Evolutionary conservation across 2,888 invertebrate species (phyloP).

Genomic region (Odontocolon sp.): DNA sequence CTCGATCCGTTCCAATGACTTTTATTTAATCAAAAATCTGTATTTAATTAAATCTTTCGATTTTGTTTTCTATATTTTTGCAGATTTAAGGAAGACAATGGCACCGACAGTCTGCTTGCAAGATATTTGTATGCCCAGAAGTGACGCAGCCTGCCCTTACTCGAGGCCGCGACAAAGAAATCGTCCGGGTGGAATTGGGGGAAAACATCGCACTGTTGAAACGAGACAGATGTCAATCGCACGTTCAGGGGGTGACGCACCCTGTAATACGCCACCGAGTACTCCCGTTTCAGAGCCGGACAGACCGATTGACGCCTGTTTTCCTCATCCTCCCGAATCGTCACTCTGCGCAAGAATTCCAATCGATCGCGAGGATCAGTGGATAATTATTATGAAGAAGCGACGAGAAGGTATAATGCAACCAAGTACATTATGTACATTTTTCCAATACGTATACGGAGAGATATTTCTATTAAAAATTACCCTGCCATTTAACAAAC

Average conservation of each 20-base stretch:
- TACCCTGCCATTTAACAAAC: no score
- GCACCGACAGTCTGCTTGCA: slow-evolving; percentile 73
- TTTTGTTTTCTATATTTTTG: not conserved
- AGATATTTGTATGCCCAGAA: slow-evolving; percentile 66
- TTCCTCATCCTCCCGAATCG: slow-evolving; percentile 41
- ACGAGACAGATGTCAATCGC: slow-evolving; percentile 49
- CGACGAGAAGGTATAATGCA: slow-evolving; percentile 70
- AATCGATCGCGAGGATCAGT: slow-evolving; percentile 59
- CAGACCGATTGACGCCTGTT: slow-evolving; percentile 29
- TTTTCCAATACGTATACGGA: no score
- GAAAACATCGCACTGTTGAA: slow-evolving; percentile 65
- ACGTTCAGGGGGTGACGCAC: slow-evolving; percentile 19
- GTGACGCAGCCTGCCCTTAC: slow-evolving; percentile 62
- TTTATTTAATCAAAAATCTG: not conserved
- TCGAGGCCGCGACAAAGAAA: slow-evolving; percentile 62
- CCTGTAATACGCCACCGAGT: slow-evolving; percentile 33
- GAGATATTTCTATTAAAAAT: no score
- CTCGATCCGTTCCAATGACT: not conserved
- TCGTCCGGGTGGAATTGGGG: slow-evolving; percentile 54
- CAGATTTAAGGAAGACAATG: slow-evolving; percentile 61
- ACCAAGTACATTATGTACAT: no score
- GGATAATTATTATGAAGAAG: slow-evolving; percentile 61
- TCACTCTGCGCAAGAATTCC: slow-evolving; percentile 57
- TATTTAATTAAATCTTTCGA: not conserved
- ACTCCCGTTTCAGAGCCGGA: slow-evolving; percentile 36